phyloP scores from a whole-genome alignment of 2,113 vertebrate species.

The Beaufortia kweichowensis region DNA sequence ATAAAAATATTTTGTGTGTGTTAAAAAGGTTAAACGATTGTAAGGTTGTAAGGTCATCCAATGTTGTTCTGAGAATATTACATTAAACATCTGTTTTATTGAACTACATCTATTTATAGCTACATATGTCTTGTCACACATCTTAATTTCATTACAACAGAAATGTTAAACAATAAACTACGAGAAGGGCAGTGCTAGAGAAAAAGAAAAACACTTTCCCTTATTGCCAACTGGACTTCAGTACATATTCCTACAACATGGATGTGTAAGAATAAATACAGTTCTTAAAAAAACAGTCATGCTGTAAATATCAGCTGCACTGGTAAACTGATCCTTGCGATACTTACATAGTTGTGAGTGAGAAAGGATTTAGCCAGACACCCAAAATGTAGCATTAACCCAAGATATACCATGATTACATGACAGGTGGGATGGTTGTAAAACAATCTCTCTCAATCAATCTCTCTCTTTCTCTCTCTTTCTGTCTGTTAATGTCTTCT shows the following conservation, averaged over 20 bases:
- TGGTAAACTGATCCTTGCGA: neutral
- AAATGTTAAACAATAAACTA: no score
- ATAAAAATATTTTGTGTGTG: no score
- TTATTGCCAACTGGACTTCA: no score
- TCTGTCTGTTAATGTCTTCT: neutral
- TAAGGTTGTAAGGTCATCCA: no score
- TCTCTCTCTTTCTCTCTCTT: neutral
- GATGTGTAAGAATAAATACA: neutral
- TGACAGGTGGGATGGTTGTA: slow-evolving; percentile 44
- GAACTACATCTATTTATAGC: no score
- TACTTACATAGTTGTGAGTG: slow-evolving; percentile 15
- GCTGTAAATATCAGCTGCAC: neutral
- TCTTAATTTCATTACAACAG: no score
- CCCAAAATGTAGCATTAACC: slow-evolving; percentile 41
- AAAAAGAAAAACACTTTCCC: no score
- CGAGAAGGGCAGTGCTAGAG: no score
- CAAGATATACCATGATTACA: slow-evolving; percentile 44
- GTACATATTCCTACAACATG: neutral
- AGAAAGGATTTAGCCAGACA: slow-evolving; percentile 39
- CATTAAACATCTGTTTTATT: no score
- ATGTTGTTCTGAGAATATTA: no score
- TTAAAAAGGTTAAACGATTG: no score
- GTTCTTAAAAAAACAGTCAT: neutral
- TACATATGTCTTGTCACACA: no score
- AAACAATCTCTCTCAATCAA: neutral